These are phyloP conservation scores for Oophaga pumilio DNA, from an alignment of 2,113 vertebrate species.

Conservation along the genomic window DNA sequence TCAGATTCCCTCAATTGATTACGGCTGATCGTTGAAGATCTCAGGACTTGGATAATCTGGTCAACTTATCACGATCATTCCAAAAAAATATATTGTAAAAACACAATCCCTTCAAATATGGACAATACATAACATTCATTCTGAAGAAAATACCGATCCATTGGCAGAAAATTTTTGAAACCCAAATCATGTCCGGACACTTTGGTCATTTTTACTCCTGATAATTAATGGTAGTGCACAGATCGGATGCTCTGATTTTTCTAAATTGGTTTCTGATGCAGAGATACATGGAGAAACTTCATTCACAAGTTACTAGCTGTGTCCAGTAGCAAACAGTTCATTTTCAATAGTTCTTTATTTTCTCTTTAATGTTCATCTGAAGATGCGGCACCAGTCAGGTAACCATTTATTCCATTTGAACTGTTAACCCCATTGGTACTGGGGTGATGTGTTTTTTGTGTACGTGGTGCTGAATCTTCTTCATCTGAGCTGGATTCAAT, in stretches of 20 bases:
- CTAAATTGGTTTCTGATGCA: slow-evolving; percentile 73
- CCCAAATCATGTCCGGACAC: slow-evolving; percentile 85
- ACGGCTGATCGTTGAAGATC: not conserved
- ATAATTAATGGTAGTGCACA: slow-evolving; percentile 71
- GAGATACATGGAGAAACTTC: slow-evolving; percentile 75
- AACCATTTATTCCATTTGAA: slow-evolving; percentile 88
- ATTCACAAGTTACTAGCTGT: slow-evolving; percentile 81
- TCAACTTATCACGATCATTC: not conserved
- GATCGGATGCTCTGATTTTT: slow-evolving; percentile 75
- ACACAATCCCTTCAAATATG: slow-evolving; percentile 64
- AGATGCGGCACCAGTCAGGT: slow-evolving; percentile 79
- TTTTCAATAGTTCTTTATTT: slow-evolving; percentile 69
- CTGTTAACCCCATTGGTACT: slow-evolving; percentile 88
- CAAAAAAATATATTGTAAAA: not conserved
- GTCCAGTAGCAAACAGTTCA: slow-evolving; percentile 82
- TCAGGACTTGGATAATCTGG: not conserved
- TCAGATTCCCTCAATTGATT: too few species aligned
- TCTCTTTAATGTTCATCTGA: slow-evolving; percentile 84
- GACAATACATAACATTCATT: slow-evolving; percentile 87
- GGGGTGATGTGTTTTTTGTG: slow-evolving; percentile 78
- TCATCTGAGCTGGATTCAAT: slow-evolving; percentile 97
- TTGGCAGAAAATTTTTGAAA: slow-evolving; percentile 78
- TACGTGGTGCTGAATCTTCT: slow-evolving; percentile 77
- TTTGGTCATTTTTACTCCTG: slow-evolving; percentile 75
- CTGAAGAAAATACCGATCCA: slow-evolving; percentile 81